Base-by-base conservation (phyloP, 1,140 invertebrate genomes). In the Marisa cornuarietis region DNA sequence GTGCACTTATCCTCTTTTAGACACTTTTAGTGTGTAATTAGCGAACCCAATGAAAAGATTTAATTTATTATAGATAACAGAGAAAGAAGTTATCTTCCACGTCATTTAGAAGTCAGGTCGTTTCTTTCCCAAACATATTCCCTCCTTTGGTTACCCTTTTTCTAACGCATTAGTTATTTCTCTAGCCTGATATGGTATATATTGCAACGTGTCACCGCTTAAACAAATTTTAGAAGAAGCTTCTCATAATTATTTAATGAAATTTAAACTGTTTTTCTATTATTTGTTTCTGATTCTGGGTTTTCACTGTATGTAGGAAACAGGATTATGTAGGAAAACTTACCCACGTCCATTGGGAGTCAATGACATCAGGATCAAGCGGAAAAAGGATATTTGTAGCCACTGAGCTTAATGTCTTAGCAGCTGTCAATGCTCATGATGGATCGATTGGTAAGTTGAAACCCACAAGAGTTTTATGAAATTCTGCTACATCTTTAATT, bases 381-480 rank as follows among this genome's bases (percentile, higher is more conserved):
- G 93, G 94, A 42, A 95, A 94, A 90, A 94, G 94, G 86, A 92
- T 96, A n/a, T 94, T 96, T 85, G 93, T 97, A 18, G 95, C 94
- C n/a, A 96, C 96, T 0, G 94, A 96, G 85, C 94, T 96, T 90
- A 96, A 97, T 93, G 95, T 96, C 81, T 90, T 98, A 74, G 96
- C 96, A 82, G 95, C 95, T 77, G 88, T 98, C 71, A 95, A 95
- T 91, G 92, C 95, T 68, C 95, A 96, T 88, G 95, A 95, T 87
- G 96, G 95, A 94, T 91, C 88, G 58, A 86, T 89, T 26, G 86
- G 89, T 90, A 81, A 83, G 22, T 6, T 49, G 22, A 20, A 20
- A 22, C 7, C 31, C 31, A 1, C 31, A 42, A 42, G n/a, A 5
- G 1, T 1, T 42, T 42, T 42, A 42, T 42, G 31, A 42, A 42